Evolutionary conservation across 2,888 invertebrate species (phyloP).

Genomic region (Noctua janthina): DNA sequence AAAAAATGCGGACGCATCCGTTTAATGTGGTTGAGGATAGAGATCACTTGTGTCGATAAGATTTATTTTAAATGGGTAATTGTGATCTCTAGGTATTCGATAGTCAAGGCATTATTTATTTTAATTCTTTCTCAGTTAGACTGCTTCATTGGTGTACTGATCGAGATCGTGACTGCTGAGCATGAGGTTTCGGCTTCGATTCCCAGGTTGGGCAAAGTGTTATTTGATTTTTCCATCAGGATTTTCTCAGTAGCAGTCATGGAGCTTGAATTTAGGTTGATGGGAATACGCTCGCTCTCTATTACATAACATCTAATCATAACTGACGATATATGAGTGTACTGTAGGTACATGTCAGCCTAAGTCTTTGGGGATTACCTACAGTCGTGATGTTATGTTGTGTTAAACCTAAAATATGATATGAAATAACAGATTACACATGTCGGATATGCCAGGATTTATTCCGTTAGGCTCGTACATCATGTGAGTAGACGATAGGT

Average conservation of each 20-base stretch:
- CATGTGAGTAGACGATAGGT: no score
- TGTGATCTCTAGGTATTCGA: neutral
- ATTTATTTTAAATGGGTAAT: conserved; percentile 4
- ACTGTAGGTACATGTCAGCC: neutral
- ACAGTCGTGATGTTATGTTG: neutral
- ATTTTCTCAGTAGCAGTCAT: neutral
- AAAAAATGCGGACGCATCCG: conserved; percentile 81
- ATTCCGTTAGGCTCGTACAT: no score
- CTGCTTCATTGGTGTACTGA: no score
- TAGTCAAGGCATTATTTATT: neutral
- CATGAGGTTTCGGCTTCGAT: neutral
- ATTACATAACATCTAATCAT: neutral
- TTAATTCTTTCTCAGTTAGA: neutral
- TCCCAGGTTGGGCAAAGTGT: neutral
- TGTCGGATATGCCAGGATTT: no score
- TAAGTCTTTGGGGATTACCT: neutral
- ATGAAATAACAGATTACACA: neutral
- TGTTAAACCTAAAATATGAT: neutral
- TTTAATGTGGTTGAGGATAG: conserved; percentile 71
- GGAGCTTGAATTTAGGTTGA: neutral
- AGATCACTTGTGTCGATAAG: conserved; percentile 67
- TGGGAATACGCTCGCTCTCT: neutral
- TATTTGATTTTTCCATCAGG: neutral
- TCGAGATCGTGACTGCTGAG: neutral
- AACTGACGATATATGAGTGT: neutral